A percentile compares a stretch with the other conserved stretches of the same genome.
Evolutionary conservation across 2,797 vertebrate genomes (phyloP).

Genomic region (Neomorphus geoffroyi): DNA sequence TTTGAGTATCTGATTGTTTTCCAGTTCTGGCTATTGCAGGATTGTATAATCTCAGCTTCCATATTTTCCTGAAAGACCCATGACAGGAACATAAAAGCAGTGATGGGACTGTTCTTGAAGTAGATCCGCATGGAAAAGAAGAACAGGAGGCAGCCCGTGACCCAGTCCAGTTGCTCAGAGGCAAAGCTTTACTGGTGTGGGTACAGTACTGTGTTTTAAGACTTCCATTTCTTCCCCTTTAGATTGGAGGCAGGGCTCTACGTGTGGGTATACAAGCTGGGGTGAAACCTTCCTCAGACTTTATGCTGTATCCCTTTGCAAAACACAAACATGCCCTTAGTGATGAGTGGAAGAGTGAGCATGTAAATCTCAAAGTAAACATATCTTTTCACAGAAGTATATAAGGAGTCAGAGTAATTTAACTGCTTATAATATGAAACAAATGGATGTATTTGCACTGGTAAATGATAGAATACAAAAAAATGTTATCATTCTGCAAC

Average conservation of each 20-base stretch:
- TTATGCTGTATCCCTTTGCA: not conserved
- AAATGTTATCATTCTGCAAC: not conserved
- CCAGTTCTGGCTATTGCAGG: too few relatives aligned
- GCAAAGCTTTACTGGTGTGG: not conserved
- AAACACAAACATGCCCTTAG: not conserved
- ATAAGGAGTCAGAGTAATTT: not conserved
- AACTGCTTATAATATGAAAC: conserved; percentile 6
- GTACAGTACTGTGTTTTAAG: not conserved
- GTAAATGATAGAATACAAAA: not conserved
- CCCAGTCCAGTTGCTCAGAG: not conserved
- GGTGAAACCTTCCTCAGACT: not conserved
- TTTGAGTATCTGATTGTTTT: not conserved
- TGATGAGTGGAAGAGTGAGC: not conserved
- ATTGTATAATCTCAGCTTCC: not conserved
- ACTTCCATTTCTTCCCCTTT: not conserved
- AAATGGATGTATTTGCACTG: not conserved
- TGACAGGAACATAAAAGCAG: not conserved
- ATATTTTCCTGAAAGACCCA: not conserved
- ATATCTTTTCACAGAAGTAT: not conserved
- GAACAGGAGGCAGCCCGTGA: not conserved
- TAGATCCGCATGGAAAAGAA: not conserved
- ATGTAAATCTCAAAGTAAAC: not conserved
- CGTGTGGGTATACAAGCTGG: not conserved
- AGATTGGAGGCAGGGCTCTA: not conserved
- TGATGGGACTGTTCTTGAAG: not conserved